Percentiles rank a stretch among this genome's conserved stretches.
These are phyloP conservation scores for Drosophila silvestris DNA, from an alignment of 2,888 invertebrate species.

Conservation along the genomic window DNA sequence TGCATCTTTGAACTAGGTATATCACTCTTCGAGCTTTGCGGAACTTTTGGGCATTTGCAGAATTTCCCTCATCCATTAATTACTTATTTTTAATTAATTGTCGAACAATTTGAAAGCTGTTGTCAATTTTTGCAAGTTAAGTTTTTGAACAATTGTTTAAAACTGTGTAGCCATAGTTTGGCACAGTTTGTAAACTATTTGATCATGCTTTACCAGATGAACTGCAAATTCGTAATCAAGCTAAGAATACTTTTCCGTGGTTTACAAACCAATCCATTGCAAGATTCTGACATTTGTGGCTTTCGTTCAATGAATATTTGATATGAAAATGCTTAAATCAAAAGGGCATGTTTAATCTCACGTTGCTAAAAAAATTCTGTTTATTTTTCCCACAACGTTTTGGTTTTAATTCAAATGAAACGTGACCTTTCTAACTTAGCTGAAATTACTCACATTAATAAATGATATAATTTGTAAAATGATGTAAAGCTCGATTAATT, in stretches of 20 bases:
- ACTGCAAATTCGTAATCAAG: constrained; percentile 29
- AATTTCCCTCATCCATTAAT: constrained; percentile 31
- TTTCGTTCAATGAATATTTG: constrained; percentile 3
- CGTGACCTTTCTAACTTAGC: background rate
- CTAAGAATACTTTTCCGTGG: constrained; percentile 38
- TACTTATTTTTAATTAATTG: constrained; percentile 39
- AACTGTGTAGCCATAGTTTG: constrained; percentile 17
- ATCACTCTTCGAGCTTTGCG: constrained; percentile 4
- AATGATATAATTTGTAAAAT: background rate
- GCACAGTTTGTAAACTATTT: constrained; percentile 45
- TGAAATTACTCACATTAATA: background rate
- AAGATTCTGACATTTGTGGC: background rate
- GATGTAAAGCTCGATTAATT: background rate
- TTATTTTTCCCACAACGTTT: background rate
- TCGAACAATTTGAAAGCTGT: constrained; percentile 22
- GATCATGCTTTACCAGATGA: constrained; percentile 22
- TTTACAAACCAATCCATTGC: constrained; percentile 14
- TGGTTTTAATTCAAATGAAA: background rate
- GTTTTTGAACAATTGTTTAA: constrained; percentile 6
- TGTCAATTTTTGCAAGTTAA: background rate
- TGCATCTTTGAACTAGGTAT: constrained; percentile 1
- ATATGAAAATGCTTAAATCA: constrained; percentile 1
- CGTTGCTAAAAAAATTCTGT: background rate
- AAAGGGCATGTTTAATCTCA: background rate
- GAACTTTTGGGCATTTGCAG: constrained; percentile 8